Percentiles rank a stretch among this genome's conserved stretches.
phyloP scores from a whole-genome alignment of 2,888 invertebrate genomes.

The Stictocephala bisonia region DNA sequence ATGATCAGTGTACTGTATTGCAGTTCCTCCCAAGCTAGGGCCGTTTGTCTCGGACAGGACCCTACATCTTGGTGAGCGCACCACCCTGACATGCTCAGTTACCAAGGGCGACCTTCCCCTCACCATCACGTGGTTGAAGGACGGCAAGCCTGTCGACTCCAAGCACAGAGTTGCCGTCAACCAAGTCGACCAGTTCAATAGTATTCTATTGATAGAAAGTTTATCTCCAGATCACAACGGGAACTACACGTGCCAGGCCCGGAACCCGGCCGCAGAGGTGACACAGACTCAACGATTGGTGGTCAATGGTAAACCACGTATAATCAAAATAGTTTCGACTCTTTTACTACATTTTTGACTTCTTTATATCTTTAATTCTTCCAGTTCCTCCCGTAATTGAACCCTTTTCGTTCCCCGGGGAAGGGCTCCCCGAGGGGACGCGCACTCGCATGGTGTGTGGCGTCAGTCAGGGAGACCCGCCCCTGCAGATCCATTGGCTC shows the following conservation, averaged over 20 bases:
- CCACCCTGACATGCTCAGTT: conserved; percentile 79
- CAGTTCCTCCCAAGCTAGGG: conserved; percentile 83
- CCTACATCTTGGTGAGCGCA: conserved; percentile 78
- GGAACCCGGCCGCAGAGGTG: conserved; percentile 79
- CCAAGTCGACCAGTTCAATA: conserved; percentile 81
- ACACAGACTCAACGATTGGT: conserved; percentile 78
- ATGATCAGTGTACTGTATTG: conserved; percentile 64
- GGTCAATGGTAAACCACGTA: conserved; percentile 75
- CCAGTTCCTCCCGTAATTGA: conserved; percentile 87
- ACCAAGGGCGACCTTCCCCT: conserved; percentile 81
- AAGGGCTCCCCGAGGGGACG: conserved; percentile 84
- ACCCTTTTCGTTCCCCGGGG: conserved; percentile 82
- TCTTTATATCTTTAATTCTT: conserved; percentile 54
- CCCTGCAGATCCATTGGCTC: conserved; percentile 82
- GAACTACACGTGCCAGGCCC: conserved; percentile 80
- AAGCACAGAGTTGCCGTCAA: conserved; percentile 73
- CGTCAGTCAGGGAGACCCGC: conserved; percentile 83
- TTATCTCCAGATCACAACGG: conserved; percentile 81
- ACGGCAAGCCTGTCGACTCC: conserved; percentile 70
- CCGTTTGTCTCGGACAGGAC: conserved; percentile 77
- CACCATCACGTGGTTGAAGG: conserved; percentile 81
- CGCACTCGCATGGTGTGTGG: conserved; percentile 84
- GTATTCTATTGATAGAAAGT: conserved; percentile 81
- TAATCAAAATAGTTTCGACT: conserved; percentile 27
- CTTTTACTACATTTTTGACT: conserved; percentile 47